phyloP scores from a whole-genome alignment of 2,797 vertebrate genomes.

The Enteromius mattozi region DNA sequence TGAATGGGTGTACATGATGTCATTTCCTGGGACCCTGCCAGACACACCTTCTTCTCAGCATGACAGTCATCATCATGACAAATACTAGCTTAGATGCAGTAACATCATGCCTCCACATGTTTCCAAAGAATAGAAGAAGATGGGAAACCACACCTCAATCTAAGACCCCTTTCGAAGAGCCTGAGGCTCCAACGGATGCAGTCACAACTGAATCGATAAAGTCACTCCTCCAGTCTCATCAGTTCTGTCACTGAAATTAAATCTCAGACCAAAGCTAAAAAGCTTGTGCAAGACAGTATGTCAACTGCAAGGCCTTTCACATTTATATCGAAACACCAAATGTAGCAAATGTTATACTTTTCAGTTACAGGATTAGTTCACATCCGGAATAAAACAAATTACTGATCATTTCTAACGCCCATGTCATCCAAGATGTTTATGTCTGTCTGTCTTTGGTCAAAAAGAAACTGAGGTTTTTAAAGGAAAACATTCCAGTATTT shows the following conservation, averaged over 20 bases:
- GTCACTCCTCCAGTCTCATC: neutral
- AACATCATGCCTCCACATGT: slow-evolving; percentile 46
- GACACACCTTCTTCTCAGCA: slow-evolving; percentile 8
- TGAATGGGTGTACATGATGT: slow-evolving; percentile 11
- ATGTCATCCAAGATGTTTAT: too few species aligned
- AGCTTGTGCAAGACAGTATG: neutral
- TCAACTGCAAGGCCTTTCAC: neutral
- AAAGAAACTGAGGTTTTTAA: too few species aligned
- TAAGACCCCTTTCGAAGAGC: slow-evolving; percentile 9
- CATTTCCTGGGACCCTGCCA: slow-evolving; percentile 16
- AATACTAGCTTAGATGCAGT: slow-evolving; percentile 30
- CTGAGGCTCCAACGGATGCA: slow-evolving; percentile 16
- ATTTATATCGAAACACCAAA: neutral
- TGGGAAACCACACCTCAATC: slow-evolving; percentile 20
- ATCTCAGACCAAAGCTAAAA: neutral
- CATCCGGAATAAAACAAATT: too few species aligned
- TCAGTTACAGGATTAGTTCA: neutral
- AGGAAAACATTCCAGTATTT: too few species aligned
- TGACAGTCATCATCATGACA: neutral
- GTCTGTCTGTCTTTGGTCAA: too few species aligned
- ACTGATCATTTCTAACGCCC: too few species aligned
- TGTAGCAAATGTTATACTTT: neutral
- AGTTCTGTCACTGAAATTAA: neutral
- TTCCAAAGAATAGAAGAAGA: slow-evolving; percentile 8
- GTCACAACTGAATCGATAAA: slow-evolving; percentile 28